Evolutionary conservation across 1,140 invertebrate genomes (phyloP), one percentile per base, ranked within the genome.

Genomic region (Danaus plexippus): DNA sequence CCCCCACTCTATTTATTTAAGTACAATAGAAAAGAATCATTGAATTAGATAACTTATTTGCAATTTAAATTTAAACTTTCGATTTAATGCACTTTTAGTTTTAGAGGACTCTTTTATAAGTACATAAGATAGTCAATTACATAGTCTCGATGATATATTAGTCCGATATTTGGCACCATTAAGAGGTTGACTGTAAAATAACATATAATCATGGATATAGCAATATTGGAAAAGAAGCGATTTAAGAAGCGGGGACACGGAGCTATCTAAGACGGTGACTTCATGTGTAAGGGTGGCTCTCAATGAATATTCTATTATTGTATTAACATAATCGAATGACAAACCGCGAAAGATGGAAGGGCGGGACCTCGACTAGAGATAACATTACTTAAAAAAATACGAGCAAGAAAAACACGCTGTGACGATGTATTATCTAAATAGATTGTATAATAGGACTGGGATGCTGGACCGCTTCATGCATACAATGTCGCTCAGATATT

Each of bases 301-400:
- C 66, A 62, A 74, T 80, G 80, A 81, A 78, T 83, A 80, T 81
- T 77, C 66, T 69, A 77, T 75, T 11, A 45, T 43, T 46, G 40
- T 42, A 84, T 85, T 81, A 76, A 57, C 79, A 85, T 85, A 85
- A 85, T 82, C 67, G 68, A 65, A 59, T 66, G 62, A 80, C 79
- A 80, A 81, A 67, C 79, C 69, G 79, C 61, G 76, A 82, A 81
- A 78, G 66, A 75, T 66, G 9, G 59, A 22, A 64, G 66, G 65
- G 67, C 67, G 69, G 56, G 69, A 53, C 67, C 10, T 48, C 52
- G 61, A 69, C 22, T 71, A 60, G 63, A 71, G 67, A 72, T 74
- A 64, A 80, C 78, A 67, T 74, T 59, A 67, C 50, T 66, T 67
- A 66, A 55, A 55, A 69, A 73, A 74, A 69, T 68, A 67, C 75